Evolutionary conservation across 1,140 invertebrate species (phyloP), one percentile per base, ranked within the genome.

Genomic region (Oryctes rhinoceros): DNA sequence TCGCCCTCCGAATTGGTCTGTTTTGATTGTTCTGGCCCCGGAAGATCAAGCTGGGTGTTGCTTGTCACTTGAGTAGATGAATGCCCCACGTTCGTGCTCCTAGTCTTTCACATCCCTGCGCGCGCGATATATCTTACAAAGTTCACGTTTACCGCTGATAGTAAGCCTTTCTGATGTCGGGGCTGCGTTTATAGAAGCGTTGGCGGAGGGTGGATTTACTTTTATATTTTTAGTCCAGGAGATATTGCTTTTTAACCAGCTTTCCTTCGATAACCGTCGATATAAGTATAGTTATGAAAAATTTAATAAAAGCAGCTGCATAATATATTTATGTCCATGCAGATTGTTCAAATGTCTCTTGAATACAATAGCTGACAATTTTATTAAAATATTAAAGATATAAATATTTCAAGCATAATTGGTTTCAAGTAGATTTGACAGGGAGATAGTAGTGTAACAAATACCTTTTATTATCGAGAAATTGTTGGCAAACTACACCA

Each of bases 11-110:
- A 59, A 59, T 59, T n/a, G 53, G 15, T 59, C 53, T 59, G 53
- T 59, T 59, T 59, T 59, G 53, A 59, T 59, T 59, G 53, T 59
- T n/a, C 53, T 59, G 53, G 53, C 7, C 48, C 20, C 76, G 15
- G 75, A n/a, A 53, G 49, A 35, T 59, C 47, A 78, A 48, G 47
- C 47, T 9, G 65, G 65, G 65, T 71, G 65, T 71, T 71, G 11
- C 65, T 30, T 71, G 65, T 71, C 65, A 71, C 65, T 71, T 71
- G 35, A 71, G 47, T 48, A 78, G 47, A 53, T 53, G 49, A 78
- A 35, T 48, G 47, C 49, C 44, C 30, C 39, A 37, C 18, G 75
- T 76, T 39, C 76, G 76, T n/a, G 37, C 39, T 76, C 37, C 20
- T 5, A 76, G 37, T 47, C 10, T 59, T 53, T 78, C 49, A 15